These are phyloP conservation scores for Cacatua alba DNA, from an alignment of 2,113 vertebrate species.

Conservation along the genomic window DNA sequence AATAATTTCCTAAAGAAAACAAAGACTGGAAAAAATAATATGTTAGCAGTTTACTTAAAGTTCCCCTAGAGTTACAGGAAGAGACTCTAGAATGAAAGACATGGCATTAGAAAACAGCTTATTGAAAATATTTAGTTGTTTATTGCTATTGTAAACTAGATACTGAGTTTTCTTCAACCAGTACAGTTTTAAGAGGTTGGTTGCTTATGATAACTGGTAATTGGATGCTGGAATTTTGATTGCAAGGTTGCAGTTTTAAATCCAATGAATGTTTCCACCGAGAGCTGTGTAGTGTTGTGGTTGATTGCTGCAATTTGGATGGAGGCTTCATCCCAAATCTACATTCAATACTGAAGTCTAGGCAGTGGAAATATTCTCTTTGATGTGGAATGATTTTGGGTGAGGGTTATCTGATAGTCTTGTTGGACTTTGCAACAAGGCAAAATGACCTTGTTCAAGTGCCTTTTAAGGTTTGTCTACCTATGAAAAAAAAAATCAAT, in stretches of 20 bases:
- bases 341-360: background rate
- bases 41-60: background rate
- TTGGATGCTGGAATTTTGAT: background rate
- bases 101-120: background rate
- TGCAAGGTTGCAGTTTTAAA: background rate
- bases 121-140: background rate
- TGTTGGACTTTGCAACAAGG: background rate
- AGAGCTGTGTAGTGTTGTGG: background rate
- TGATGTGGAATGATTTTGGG: background rate
- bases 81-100: background rate
- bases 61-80: background rate
- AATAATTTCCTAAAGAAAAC: constrained; percentile 47
- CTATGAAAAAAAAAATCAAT: background rate
- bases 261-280: fast-evolving
- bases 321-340: background rate
- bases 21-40: constrained; percentile 2
- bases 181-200: background rate
- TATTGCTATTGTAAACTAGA: background rate
- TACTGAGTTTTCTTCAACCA: background rate
- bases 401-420: background rate
- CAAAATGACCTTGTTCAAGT: background rate
- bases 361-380: background rate
- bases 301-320: background rate
- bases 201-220: background rate
- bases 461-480: background rate